phyloP scores from a whole-genome alignment of 2,888 invertebrate species.

The Tipula helvola region DNA sequence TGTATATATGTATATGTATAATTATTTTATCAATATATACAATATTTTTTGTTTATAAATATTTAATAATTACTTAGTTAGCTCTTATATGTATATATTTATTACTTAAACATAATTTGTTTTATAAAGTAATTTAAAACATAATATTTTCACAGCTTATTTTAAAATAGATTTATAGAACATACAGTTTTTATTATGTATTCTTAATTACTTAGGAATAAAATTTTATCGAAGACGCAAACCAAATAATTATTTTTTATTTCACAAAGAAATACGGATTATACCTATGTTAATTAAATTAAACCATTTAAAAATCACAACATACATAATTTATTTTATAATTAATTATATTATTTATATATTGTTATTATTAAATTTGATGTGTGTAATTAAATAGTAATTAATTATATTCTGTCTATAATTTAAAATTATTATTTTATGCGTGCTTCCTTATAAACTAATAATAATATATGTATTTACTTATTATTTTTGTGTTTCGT shows the following conservation, averaged over 20 bases:
- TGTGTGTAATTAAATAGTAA: not conserved
- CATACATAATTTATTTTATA: not conserved
- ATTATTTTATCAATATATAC: constrained; percentile 6
- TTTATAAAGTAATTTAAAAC: not conserved
- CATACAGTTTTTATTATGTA: not conserved
- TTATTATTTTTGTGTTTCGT: not conserved
- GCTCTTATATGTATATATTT: not conserved
- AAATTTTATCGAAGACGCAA: not conserved
- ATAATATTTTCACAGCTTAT: not conserved
- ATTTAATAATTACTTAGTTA: not conserved
- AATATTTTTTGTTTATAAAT: not conserved
- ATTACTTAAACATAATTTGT: not conserved
- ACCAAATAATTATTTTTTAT: not conserved
- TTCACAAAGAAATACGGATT: not conserved
- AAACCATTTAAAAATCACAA: not conserved
- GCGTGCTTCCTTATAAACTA: not conserved
- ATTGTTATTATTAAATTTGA: not conserved
- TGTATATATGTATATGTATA: not conserved
- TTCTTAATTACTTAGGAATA: not conserved
- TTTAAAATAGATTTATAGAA: not conserved
- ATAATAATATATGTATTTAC: not conserved
- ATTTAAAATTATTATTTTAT: not conserved
- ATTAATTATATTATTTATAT: not conserved
- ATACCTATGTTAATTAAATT: not conserved
- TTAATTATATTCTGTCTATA: not conserved